Evolutionary conservation across 2,113 vertebrate species (phyloP), one percentile per base, ranked within the genome.

Genomic region (Chrysochloris asiatica): DNA sequence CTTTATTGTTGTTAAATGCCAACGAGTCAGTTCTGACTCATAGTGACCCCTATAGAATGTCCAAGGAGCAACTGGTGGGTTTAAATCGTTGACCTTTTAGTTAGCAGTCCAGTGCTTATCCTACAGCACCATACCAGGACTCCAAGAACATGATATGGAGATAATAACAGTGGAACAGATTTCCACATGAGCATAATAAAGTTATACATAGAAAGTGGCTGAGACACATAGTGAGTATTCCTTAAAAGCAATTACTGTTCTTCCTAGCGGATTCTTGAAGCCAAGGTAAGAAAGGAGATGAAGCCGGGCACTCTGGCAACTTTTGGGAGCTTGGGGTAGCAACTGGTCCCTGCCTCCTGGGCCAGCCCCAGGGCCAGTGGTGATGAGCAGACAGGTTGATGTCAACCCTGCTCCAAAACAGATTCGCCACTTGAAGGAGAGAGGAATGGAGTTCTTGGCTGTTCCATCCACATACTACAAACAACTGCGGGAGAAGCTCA

Each of bases 371-470:
- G 12, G 19, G n/a, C 10, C 16, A 8, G 11, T 17, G 28, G 11
- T 63, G 52, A 1, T 19, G 11, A 30, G 6, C 48, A 61, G 26
- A 36, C n/a, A 43, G 50, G n/a, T 63, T 47, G 33, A 93, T 17
- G 22, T 26, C 52, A 1, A 3, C 47, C 36, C 96, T 50, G 43
- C 54, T 33, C 69, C 4, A 45, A 48, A 95, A 76, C 95, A 99
- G 99, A 98, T 99, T 75, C 98, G 97, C 83, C 99, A 98, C 97
- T 94, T 99, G 86, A 99, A 98, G 97, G 98, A 98, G 76, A 97
- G 99, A 54, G 99, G 99, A 21, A 94, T 98, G 97, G 99, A 99
- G 96, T 99, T 99, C 94, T 98, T 99, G 98, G 93, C 94, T 0
- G 98, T 99, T 36, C 99, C 99, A 0, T 96, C 98, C 63, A 98